Percentiles rank a stretch among this genome's conserved stretches.
Evolutionary conservation across 1,140 invertebrate genomes (phyloP).

Genomic region (Nylanderia fulva): DNA sequence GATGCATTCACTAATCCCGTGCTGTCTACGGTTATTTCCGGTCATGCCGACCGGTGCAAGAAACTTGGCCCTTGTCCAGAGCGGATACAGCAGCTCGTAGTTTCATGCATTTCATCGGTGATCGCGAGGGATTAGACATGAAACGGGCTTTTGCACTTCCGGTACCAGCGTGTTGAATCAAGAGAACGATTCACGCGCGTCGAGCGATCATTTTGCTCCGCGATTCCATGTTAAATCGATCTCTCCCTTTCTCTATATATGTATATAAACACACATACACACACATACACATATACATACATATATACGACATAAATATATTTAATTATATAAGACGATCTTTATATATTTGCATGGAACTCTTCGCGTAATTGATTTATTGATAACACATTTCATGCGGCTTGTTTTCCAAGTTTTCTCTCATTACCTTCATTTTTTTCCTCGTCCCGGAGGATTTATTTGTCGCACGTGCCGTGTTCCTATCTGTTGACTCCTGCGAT

Average conservation of each 20-base stretch:
- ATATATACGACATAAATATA: neutral
- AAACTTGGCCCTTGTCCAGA: constrained; percentile 70
- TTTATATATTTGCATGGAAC: neutral
- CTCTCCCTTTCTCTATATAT: too few relatives aligned
- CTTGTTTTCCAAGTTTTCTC: neutral
- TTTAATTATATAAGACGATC: neutral
- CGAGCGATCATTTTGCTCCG: neutral
- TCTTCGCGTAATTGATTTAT: neutral
- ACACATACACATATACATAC: neutral
- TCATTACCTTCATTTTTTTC: neutral
- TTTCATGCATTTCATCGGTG: constrained; percentile 65
- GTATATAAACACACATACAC: too few relatives aligned
- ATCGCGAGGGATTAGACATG: constrained; percentile 61
- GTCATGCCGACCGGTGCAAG: constrained; percentile 57
- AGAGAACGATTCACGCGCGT: constrained; percentile 15
- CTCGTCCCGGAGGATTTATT: neutral
- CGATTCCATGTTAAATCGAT: neutral
- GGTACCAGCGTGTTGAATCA: constrained; percentile 30
- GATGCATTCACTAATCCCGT: constrained; percentile 62
- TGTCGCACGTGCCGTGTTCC: constrained; percentile 48
- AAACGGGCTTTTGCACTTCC: constrained; percentile 57
- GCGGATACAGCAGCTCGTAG: constrained; percentile 28
- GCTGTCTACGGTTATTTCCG: constrained; percentile 62
- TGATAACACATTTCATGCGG: neutral
- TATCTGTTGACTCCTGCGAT: neutral